Percentiles rank a stretch among this genome's conserved stretches.
These are phyloP conservation scores for Fulica atra DNA, from an alignment of 2,113 vertebrate genomes.

Conservation along the genomic window DNA sequence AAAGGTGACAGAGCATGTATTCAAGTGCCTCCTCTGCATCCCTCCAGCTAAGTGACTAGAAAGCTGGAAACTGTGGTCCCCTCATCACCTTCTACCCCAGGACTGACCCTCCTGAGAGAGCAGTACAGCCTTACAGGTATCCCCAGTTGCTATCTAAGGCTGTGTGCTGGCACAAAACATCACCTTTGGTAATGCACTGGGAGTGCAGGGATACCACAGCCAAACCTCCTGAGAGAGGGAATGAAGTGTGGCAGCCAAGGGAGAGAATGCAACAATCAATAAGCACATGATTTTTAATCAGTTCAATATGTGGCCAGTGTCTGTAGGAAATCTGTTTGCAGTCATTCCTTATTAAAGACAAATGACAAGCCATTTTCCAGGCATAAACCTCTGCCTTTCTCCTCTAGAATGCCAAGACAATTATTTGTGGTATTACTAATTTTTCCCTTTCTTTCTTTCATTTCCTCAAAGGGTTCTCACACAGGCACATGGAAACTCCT, in stretches of 20 bases:
- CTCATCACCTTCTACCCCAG: not conserved
- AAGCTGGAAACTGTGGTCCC: not conserved
- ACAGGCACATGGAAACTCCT: constrained; percentile 22
- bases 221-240: not conserved
- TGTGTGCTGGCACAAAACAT: accelerated
- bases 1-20: not conserved
- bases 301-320: not conserved
- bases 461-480: constrained; percentile 12
- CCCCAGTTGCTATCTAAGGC: not conserved
- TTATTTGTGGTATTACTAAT: not conserved
- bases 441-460: not conserved
- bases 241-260: not conserved
- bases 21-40: not conserved
- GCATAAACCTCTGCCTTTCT: constrained; percentile 32
- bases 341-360: not conserved
- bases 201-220: accelerated
- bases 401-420: constrained; percentile 8
- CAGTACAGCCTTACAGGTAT: not conserved
- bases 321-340: constrained; percentile 51
- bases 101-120: not conserved
- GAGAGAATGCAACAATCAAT: not conserved
- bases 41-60: not conserved
- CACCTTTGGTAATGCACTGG: not conserved
- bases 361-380: constrained; percentile 53
- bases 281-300: not conserved